Evolutionary conservation across 1,140 invertebrate species (phyloP), one percentile per base, ranked within the genome.

Genomic region (Steinernema feltiae): DNA sequence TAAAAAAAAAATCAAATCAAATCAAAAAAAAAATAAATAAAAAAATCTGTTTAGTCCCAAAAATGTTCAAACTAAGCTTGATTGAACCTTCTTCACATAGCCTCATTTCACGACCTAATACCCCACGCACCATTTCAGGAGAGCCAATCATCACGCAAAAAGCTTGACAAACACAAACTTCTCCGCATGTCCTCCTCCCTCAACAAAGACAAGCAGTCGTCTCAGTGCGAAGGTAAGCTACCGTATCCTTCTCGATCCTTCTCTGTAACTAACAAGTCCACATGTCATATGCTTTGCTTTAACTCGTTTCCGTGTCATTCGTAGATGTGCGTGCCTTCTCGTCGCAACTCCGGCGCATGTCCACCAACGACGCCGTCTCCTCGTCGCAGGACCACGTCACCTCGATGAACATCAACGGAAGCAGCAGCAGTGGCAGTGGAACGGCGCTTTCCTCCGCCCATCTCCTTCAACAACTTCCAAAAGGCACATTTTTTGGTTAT

Each of bases 261-360:
- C 35, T n/a, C 30, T 63, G n/a, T 48, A 41, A 17, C 71, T 27
- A 21, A 31, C 17, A 70, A n/a, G 27, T 30, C 21, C 15, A 77
- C 15, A 29, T n/a, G 29, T 48, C 41, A n/a, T 30, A 1, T 73
- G 72, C 27, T 30, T 30, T 71, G 1, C 46, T 74, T 21, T 21
- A 17, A 30, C 32, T 29, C 30, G 32, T 69, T 48, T 77, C 31
- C 18, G 48, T 31, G 3, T 76, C 21, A 21, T 70, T 74, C n/a
- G n/a, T 31, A 82, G 81, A 82, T 77, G 80, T 82, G 2, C 81
- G 81, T 32, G 81, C 81, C 30, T 82, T 82, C 69, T 81, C 80
- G 18, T 83, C 82, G 12, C 83, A 82, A 71, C 84, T 82, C 81
- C 2, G 82, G 81, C 30, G 78, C 17, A 63, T 29, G 32, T 24